Conservation (phyloP, 2,797 vertebrate genomes). For the Anguilla marmorata region DNA sequence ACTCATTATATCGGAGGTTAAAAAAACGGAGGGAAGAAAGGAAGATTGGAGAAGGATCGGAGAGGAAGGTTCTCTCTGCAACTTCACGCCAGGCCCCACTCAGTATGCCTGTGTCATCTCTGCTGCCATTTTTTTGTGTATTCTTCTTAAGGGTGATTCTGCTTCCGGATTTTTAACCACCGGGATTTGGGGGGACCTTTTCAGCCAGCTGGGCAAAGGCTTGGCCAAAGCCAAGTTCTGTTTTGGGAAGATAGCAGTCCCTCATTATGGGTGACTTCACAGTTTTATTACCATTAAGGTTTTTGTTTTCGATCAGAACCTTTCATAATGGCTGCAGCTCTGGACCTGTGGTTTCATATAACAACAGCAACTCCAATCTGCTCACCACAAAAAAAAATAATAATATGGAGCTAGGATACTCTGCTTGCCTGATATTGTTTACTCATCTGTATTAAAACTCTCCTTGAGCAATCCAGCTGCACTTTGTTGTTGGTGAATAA, state of each 20-base stretch:
- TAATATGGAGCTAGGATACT: neutral
- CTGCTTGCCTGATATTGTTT: neutral
- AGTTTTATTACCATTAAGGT: neutral
- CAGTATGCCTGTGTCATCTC: constrained; percentile 50
- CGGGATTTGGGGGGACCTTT: constrained; percentile 46
- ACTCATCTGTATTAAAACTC: neutral
- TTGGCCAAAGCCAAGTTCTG: constrained; percentile 53
- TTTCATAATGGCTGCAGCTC: neutral
- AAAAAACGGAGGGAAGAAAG: constrained; percentile 15
- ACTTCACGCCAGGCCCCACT: constrained; percentile 43
- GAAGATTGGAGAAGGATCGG: constrained; percentile 40
- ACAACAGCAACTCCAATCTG: neutral
- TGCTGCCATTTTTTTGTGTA: constrained; percentile 24
- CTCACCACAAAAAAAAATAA: neutral
- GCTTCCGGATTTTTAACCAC: constrained; percentile 43
- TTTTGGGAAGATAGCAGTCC: constrained; percentile 53
- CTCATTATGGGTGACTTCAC: constrained; percentile 43
- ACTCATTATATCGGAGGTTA: constrained; percentile 41
- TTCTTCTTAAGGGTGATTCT: constrained; percentile 39
- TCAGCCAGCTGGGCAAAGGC: constrained; percentile 45
- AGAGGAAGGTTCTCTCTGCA: constrained; percentile 17
- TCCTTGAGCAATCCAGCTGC: neutral
- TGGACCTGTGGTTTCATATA: neutral
- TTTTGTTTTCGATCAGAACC: neutral
- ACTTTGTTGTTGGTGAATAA: neutral